Evolutionary conservation across 53 echinoderm and acorn worm genomes (phyloP), one percentile per base, ranked within the genome.

Genomic region (Glandiceps talaboti): DNA sequence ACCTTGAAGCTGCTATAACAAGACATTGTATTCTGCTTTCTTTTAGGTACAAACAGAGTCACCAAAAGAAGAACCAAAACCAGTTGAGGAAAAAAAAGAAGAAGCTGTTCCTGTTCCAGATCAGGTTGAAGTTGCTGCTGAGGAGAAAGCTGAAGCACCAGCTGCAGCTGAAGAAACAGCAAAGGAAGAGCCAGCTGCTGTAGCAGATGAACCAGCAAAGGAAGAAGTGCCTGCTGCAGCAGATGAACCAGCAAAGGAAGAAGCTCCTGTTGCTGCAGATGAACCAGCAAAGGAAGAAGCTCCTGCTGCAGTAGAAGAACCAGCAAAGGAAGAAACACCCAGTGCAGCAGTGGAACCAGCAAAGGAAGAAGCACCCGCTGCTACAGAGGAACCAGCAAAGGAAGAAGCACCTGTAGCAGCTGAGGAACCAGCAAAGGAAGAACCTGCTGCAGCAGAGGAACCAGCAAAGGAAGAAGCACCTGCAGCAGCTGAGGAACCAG

Each of bases 1-100:
- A n/a, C n/a, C n/a, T n/a, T n/a, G n/a, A n/a, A n/a, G n/a, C n/a
- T n/a, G n/a, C n/a, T n/a, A n/a, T n/a, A n/a, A n/a, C n/a, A n/a
- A n/a, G n/a, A n/a, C n/a, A n/a, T n/a, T n/a, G n/a, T n/a, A n/a
- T n/a, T n/a, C n/a, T n/a, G n/a, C n/a, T n/a, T n/a, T n/a, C n/a
- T n/a, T n/a, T n/a, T n/a, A n/a, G n/a, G n/a, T n/a, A n/a, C n/a
- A n/a, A n/a, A n/a, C n/a, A n/a, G n/a, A n/a, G n/a, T n/a, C 76
- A 76, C 76, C 76, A 76, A 31, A 12, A 27, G 29, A 76, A 76
- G 76, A 76, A 76, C 29, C 76, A 14, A 76, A 30, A 76, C 76
- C 76, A 76, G 76, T 28, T 10, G 76, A 76, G 1, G 76, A 76
- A 28, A 30, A 30, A 10, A 76, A 6, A 14, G 26, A 14, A 73